phyloP scores from a whole-genome alignment of 2,888 invertebrate genomes.

The Dolichopus griseipennis region DNA sequence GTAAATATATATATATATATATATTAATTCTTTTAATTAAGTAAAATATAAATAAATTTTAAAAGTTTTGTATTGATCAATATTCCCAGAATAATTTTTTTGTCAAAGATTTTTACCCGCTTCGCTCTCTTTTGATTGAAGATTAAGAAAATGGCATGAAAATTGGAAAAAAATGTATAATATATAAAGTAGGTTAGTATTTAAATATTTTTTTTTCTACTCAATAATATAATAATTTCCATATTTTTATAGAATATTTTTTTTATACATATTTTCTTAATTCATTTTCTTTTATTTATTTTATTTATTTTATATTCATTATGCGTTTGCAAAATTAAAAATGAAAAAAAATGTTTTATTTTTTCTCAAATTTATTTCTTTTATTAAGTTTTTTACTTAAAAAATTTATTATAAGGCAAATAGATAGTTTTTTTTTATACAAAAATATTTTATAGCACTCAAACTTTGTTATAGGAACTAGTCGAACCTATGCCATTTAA shows the following conservation, averaged over 20 bases:
- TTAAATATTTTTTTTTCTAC: neutral
- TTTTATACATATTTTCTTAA: neutral
- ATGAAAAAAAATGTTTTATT: too few species aligned
- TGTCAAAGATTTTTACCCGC: neutral
- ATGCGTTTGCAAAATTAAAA: neutral
- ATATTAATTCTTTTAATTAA: too few species aligned
- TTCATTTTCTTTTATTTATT: neutral
- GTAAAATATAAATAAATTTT: too few species aligned
- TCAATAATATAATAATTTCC: neutral
- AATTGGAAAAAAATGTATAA: neutral
- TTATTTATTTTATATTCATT: neutral
- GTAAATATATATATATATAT: too few species aligned
- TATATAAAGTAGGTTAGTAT: constrained; percentile 1
- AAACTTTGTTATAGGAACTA: too few species aligned
- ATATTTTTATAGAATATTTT: neutral
- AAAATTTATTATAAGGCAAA: too few species aligned
- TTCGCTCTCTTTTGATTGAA: neutral
- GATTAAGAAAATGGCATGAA: neutral
- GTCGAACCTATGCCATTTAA: too few species aligned
- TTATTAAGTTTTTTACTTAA: too few species aligned
- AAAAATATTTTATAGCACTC: too few species aligned
- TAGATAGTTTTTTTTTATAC: too few species aligned
- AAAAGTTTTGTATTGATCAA: too few species aligned
- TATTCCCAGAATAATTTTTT: neutral
- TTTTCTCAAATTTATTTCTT: too few species aligned